Evolutionary conservation across 2,113 vertebrate species (phyloP).

Genomic region (Rhea pennata): DNA sequence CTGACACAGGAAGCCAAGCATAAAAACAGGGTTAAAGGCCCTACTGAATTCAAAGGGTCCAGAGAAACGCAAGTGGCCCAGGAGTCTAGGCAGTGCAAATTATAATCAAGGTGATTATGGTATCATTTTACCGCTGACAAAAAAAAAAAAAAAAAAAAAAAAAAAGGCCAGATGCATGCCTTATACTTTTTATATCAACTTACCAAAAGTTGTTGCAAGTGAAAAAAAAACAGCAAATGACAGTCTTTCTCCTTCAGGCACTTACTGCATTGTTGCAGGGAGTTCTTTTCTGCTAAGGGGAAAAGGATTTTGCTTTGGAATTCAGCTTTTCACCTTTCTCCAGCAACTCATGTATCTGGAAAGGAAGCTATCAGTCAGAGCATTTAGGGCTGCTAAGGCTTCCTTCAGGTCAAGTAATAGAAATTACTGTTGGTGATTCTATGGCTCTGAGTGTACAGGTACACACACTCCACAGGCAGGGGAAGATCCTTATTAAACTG

Average conservation of each 20-base stretch:
- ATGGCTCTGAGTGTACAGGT: not conserved
- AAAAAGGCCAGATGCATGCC: not conserved
- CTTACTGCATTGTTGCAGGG: accelerated
- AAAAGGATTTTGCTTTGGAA: not conserved
- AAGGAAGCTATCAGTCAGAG: not conserved
- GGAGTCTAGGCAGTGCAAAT: not conserved
- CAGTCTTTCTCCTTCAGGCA: not conserved
- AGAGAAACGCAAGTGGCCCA: not conserved
- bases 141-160: not conserved
- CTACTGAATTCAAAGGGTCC: not conserved
- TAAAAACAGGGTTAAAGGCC: not conserved
- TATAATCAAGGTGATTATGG: not conserved
- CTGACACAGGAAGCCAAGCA: not conserved
- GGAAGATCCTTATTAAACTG: not conserved
- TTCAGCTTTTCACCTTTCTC: not conserved
- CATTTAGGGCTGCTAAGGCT: not conserved
- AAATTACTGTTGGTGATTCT: not conserved
- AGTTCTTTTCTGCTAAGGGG: not conserved
- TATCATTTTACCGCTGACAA: not conserved
- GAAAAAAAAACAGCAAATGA: not conserved
- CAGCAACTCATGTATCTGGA: not conserved
- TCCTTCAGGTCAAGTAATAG: not conserved
- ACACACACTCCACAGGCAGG: not conserved
- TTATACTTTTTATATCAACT: not conserved
- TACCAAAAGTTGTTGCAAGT: not conserved